Conservation (phyloP, 2,113 vertebrate species). For the Uria lomvia region DNA sequence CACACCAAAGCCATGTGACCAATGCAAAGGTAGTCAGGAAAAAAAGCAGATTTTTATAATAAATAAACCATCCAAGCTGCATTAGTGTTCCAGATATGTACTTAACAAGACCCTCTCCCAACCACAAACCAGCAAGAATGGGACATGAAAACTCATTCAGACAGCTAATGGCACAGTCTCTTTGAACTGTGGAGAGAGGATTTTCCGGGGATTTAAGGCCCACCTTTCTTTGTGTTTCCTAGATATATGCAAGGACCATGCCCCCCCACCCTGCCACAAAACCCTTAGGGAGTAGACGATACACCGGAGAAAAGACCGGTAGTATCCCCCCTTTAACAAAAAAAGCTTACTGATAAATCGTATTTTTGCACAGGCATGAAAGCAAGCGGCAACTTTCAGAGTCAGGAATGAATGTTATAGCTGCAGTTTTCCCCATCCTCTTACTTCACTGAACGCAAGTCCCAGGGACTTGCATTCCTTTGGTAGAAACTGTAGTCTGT, state of each 20-base stretch:
- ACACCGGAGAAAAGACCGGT: not conserved
- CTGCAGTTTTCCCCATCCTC: not conserved
- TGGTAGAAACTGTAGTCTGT: slow-evolving; percentile 61
- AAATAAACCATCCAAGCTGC: slow-evolving; percentile 58
- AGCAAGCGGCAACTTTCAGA: slow-evolving; percentile 19
- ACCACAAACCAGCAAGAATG: slow-evolving; percentile 62
- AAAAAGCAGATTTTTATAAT: slow-evolving; percentile 60
- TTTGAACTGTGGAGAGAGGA: slow-evolving; percentile 54
- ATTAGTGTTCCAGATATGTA: slow-evolving; percentile 70
- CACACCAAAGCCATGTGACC: slow-evolving; percentile 66
- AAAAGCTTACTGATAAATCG: not conserved
- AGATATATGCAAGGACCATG: not conserved
- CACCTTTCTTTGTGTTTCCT: slow-evolving; percentile 57
- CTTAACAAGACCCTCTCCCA: slow-evolving; percentile 54
- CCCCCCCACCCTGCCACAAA: not conserved
- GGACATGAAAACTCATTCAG: slow-evolving; percentile 59
- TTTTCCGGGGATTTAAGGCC: slow-evolving; percentile 69
- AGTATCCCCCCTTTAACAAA: not conserved
- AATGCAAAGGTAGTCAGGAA: slow-evolving; percentile 69
- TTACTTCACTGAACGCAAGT: slow-evolving; percentile 13
- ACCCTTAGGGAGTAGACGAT: not conserved
- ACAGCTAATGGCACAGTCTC: slow-evolving; percentile 62
- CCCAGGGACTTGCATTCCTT: slow-evolving; percentile 54
- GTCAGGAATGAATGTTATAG: not conserved
- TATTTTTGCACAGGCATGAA: slow-evolving; percentile 22